These are phyloP conservation scores for Eucriotettix oculatus DNA, from an alignment of 2,888 invertebrate species.

Conservation along the genomic window DNA sequence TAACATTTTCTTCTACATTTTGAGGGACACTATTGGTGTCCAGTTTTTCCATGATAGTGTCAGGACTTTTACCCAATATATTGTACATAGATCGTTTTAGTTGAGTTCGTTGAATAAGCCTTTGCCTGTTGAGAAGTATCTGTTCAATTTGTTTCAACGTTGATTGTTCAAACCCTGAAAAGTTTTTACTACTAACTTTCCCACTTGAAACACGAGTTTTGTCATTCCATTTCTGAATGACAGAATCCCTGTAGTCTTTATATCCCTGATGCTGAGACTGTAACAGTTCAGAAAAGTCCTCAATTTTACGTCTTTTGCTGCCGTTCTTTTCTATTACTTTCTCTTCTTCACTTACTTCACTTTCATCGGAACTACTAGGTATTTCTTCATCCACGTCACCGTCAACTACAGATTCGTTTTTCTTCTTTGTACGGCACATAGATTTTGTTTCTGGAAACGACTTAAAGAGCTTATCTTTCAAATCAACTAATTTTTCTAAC, in stretches of 20 bases:
- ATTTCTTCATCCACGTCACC: constrained; percentile 23
- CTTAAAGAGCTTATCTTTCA: constrained; percentile 21
- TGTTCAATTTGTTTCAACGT: constrained; percentile 67
- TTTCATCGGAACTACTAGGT: constrained; percentile 16
- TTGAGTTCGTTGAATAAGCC: constrained; percentile 64
- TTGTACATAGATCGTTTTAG: constrained; percentile 56
- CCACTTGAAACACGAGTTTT: constrained; percentile 62
- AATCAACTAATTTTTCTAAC: constrained; percentile 32
- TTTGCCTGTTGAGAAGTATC: constrained; percentile 57
- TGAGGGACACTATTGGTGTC: constrained; percentile 8
- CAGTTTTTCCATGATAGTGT: background rate
- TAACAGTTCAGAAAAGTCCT: constrained; percentile 41
- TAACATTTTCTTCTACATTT: constrained; percentile 20
- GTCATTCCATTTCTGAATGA: constrained; percentile 89
- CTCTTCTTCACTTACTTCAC: constrained; percentile 11
- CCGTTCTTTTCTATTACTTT: background rate
- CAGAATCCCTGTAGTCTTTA: constrained; percentile 51
- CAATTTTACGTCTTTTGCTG: constrained; percentile 25
- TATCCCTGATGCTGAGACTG: constrained; percentile 40
- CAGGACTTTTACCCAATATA: constrained; percentile 20
- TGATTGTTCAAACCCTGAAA: constrained; percentile 36
- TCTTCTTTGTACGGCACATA: constrained; percentile 20
- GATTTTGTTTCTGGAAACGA: constrained; percentile 44
- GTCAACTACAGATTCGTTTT: constrained; percentile 34
- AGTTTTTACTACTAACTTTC: constrained; percentile 41